Conservation (phyloP, 53 echinoderm and acorn worm genomes). For the Astropecten irregularis region DNA sequence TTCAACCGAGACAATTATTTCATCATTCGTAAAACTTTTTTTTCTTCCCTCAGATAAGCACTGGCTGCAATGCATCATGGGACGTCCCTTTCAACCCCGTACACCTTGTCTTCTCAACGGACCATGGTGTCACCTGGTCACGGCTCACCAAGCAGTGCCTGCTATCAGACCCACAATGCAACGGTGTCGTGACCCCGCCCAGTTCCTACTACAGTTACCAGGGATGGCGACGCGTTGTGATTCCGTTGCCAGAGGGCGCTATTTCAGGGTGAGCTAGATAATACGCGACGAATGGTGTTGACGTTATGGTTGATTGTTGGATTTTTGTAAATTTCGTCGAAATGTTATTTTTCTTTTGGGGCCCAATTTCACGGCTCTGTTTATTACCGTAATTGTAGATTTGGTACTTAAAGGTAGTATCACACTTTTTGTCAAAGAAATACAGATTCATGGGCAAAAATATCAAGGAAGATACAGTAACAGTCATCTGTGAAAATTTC, state of each 20-base stretch:
- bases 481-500: no score
- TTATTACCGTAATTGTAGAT: no score
- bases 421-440: no score
- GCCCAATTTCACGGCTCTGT: no score
- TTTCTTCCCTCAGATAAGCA: conserved; percentile 62
- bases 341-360: no score
- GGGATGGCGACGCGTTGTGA: conserved; percentile 81
- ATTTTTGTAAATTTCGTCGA: not conserved
- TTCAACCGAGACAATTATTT: no score
- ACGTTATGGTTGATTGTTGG: not conserved
- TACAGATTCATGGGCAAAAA: no score
- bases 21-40: no score
- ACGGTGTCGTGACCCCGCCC: conserved; percentile 69
- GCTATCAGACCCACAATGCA: conserved; percentile 81
- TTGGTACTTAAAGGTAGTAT: no score
- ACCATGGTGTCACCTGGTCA: conserved; percentile 87
- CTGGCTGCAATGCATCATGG: conserved; percentile 84
- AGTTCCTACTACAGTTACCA: conserved; percentile 61
- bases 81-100: conserved; percentile 78
- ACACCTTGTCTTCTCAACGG: conserved; percentile 74
- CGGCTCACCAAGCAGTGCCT: conserved; percentile 71
- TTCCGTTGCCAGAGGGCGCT: conserved; percentile 70
- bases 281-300: not conserved
- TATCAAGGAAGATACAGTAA: no score
- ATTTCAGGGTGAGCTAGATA: conserved; percentile 78